A percentile compares a stretch with the other conserved stretches of the same genome.
Conservation (phyloP, 2,888 invertebrate species). For the Tromatobia lineatoria region DNA sequence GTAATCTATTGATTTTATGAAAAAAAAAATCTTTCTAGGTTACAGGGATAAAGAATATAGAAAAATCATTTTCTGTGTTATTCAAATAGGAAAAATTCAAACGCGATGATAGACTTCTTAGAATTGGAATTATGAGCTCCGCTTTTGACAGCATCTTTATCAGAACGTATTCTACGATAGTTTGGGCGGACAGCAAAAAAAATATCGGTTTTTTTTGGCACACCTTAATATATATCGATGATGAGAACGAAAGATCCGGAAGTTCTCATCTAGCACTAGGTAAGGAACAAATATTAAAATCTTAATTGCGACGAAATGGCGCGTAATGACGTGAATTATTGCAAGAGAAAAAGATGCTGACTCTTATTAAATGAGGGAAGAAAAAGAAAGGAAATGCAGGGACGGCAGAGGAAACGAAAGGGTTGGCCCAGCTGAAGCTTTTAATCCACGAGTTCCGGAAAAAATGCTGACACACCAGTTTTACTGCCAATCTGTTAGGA, state of each 20-base stretch:
- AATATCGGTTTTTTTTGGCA: too few relatives aligned
- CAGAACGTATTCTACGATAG: too few relatives aligned
- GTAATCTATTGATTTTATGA: too few relatives aligned
- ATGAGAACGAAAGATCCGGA: background rate
- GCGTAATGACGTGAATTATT: conserved; percentile 83
- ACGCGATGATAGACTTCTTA: too few relatives aligned
- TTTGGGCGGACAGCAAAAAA: too few relatives aligned
- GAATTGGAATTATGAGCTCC: too few relatives aligned
- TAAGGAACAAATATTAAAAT: conserved; percentile 70
- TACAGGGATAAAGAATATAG: too few relatives aligned
- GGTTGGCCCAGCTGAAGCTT: conserved; percentile 74
- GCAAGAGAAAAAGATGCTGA: conserved; percentile 82
- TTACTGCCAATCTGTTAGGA: conserved; percentile 81
- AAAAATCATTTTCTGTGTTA: too few relatives aligned
- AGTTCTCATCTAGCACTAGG: background rate
- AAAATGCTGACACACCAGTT: conserved; percentile 80
- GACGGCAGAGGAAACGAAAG: conserved; percentile 32
- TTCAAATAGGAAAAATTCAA: too few relatives aligned
- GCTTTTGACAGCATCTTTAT: too few relatives aligned
- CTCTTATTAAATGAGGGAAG: conserved; percentile 77
- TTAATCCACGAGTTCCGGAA: conserved; percentile 79
- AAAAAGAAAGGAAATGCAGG: conserved; percentile 20
- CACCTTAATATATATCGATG: too few relatives aligned
- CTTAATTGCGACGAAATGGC: conserved; percentile 82
- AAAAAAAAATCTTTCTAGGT: too few relatives aligned